Evolutionary conservation across 2,113 vertebrate genomes (phyloP), one percentile per base, ranked within the genome.

Genomic region (Athene noctua): DNA sequence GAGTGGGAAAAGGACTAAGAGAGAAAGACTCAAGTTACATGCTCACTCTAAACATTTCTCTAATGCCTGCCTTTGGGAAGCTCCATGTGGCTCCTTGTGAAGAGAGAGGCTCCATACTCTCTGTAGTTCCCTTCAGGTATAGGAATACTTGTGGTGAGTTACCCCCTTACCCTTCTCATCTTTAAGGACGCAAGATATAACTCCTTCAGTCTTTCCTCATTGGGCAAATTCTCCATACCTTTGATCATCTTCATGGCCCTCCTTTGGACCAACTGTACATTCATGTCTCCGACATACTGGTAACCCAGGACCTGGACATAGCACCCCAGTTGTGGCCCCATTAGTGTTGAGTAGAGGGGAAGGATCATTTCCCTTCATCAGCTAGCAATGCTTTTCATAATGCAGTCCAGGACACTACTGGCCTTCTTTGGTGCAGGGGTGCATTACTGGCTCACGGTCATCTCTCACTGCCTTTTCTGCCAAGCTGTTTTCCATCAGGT

Each of bases 271-370:
- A 52, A 8, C 14, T 19, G 2, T 26, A 22, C n/a, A 19, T 47
- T 19, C 19, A 38, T 63, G 15, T 62, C 7, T 62, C 19, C 5
- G 0, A 19, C 5, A 2, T 52, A 67, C 21, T 51, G 61, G 5
- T 0, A 2, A 74, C 9, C 36, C 18, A 2, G 3, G 7, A 30
- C 5, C 11, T 72, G 36, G 44, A 58, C 10, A 2, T 18, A 79
- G 22, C 32, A 36, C 13, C 52, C 19, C 20, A 44, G 16, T 18
- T 51, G 42, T 58, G 19, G 10, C 30, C 52, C 78, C 16, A 13
- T 40, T 32, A 52, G 20, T 36, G 8, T n/a, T 52, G 25, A 66
- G 22, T 13, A 57, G 38, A 47, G 15, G 7, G 83, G 19, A 75
- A 58, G 11, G 12, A 66, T 23, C 20, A 71, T 27, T 34, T 78